Evolutionary conservation across 2,888 invertebrate species (phyloP).

Genomic region (Apamea epomidion): DNA sequence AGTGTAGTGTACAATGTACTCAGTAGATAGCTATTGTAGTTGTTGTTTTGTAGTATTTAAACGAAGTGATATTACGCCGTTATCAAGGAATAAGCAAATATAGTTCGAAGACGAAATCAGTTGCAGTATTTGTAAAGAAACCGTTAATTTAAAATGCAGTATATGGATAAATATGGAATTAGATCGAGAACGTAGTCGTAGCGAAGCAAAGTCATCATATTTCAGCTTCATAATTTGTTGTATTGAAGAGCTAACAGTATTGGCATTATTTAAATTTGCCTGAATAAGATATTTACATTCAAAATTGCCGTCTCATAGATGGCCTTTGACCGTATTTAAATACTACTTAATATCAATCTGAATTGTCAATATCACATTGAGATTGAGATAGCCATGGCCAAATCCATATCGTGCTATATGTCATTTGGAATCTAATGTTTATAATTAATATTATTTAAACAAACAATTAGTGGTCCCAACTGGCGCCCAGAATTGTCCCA

Average conservation of each 20-base stretch:
- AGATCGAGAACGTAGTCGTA: background rate
- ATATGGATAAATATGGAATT: slow-evolving; percentile 23
- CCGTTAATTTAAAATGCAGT: slow-evolving; percentile 17
- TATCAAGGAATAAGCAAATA: background rate
- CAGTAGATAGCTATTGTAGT: background rate
- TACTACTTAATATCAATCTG: slow-evolving; percentile 12
- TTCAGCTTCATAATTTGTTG: background rate
- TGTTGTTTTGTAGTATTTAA: background rate
- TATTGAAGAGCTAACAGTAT: background rate
- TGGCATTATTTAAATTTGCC: background rate
- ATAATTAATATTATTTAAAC: slow-evolving; percentile 25
- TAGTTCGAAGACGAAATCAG: slow-evolving; percentile 4
- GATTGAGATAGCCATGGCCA: slow-evolving; percentile 40
- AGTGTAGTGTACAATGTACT: background rate
- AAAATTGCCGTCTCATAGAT: background rate
- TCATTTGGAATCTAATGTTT: slow-evolving; percentile 26
- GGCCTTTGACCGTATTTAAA: slow-evolving; percentile 13
- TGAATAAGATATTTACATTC: slow-evolving; percentile 1
- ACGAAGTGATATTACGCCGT: background rate
- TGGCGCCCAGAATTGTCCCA: slow-evolving; percentile 8
- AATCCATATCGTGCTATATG: slow-evolving; percentile 28
- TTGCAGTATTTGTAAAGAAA: slow-evolving; percentile 9
- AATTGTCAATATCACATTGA: slow-evolving; percentile 41
- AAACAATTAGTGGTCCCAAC: background rate
- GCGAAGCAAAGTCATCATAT: background rate